Conservation (phyloP, 2,113 vertebrate genomes). For the Antennarius striatus region DNA sequence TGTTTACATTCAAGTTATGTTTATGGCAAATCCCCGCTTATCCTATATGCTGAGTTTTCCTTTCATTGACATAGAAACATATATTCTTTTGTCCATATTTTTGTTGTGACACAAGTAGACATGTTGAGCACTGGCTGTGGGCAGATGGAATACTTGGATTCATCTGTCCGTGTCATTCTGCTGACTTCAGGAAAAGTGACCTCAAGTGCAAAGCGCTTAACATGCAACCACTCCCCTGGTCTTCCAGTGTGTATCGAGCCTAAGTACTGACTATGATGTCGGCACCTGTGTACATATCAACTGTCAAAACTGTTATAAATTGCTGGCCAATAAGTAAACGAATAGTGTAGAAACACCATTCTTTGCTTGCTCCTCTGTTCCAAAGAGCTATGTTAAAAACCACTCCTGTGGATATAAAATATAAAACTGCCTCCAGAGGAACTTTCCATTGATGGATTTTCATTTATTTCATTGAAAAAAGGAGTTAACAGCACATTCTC, state of each 20-base stretch:
- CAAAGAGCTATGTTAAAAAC: conserved; percentile 3
- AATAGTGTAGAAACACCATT: neutral
- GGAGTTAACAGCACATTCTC: no score
- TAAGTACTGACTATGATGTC: neutral
- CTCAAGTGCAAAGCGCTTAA: neutral
- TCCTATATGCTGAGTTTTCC: neutral
- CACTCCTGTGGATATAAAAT: neutral
- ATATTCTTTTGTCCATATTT: neutral
- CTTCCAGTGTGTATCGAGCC: neutral
- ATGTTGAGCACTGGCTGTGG: neutral
- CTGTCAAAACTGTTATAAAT: conserved; percentile 4
- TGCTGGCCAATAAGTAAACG: conserved; percentile 14
- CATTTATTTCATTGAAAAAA: no score
- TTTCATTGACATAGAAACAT: neutral
- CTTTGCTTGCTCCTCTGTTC: neutral
- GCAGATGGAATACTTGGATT: neutral
- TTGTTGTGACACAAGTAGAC: neutral
- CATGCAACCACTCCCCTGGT: neutral
- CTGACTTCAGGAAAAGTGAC: conserved; percentile 4
- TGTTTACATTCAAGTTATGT: neutral
- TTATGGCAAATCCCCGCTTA: neutral
- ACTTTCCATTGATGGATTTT: no score
- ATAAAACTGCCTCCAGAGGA: no score
- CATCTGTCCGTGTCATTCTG: conserved; percentile 27
- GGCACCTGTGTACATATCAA: conserved; percentile 1